Conservation (phyloP, 2,113 vertebrate genomes). For the Cyprinus carpio region DNA sequence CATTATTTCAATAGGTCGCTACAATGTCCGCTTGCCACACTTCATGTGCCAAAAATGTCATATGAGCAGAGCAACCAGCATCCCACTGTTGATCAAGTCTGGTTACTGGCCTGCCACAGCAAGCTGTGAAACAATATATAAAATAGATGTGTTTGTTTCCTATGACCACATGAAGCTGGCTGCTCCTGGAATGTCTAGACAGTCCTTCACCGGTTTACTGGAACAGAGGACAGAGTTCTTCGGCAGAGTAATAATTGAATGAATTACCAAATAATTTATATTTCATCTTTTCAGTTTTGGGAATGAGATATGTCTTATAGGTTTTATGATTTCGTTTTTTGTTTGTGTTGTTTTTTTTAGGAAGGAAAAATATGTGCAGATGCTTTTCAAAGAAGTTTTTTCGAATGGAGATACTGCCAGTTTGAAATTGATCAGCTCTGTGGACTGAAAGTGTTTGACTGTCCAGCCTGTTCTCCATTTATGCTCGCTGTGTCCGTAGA, state of each 20-base stretch:
- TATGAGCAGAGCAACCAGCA: background rate
- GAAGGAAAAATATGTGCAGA: background rate
- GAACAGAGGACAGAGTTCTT: constrained; percentile 14
- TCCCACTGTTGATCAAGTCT: background rate
- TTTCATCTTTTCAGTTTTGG: background rate
- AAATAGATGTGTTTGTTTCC: background rate
- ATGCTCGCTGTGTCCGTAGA: background rate
- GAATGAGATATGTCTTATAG: background rate
- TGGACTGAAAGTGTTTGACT: constrained; percentile 20
- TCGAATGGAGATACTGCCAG: constrained; percentile 5
- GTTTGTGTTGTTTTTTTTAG: background rate
- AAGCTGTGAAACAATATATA: background rate
- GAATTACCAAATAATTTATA: background rate
- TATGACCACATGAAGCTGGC: too few relatives aligned
- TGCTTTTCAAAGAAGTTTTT: constrained; percentile 9
- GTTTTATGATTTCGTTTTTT: background rate
- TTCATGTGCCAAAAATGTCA: background rate
- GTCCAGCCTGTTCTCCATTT: constrained; percentile 18
- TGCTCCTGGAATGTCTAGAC: too few relatives aligned
- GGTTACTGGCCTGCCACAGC: constrained; percentile 11
- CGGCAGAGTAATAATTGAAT: background rate
- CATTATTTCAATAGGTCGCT: background rate
- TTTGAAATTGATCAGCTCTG: background rate
- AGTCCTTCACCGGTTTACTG: background rate
- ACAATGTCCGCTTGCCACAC: background rate